phyloP scores from a whole-genome alignment of 1,140 invertebrate genomes.

The Apis laboriosa region DNA sequence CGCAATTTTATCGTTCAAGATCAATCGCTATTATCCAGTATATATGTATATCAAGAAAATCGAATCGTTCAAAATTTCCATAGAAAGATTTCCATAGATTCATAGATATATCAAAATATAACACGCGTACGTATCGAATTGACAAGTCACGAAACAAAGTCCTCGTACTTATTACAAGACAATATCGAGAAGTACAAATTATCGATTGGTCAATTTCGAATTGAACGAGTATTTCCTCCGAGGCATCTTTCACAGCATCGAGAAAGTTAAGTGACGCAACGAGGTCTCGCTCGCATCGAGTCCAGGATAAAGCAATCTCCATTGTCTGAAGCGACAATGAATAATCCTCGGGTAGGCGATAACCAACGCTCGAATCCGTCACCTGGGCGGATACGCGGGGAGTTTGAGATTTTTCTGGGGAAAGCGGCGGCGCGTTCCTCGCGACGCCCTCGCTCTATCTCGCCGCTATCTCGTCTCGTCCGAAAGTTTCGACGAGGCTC shows the following conservation, averaged over 20 bases:
- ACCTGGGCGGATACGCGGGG: neutral
- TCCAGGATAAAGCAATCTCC: slow-evolving; percentile 61
- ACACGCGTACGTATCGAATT: neutral
- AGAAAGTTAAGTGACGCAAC: slow-evolving; percentile 68
- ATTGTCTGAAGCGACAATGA: slow-evolving; percentile 66
- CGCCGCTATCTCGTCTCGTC: slow-evolving; percentile 8
- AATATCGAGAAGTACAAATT: slow-evolving; percentile 71
- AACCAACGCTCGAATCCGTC: slow-evolving; percentile 37
- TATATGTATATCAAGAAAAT: no score
- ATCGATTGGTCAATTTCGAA: slow-evolving; percentile 68
- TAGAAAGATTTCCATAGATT: no score
- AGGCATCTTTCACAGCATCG: slow-evolving; percentile 54
- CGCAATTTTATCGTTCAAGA: no score
- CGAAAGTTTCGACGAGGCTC: neutral
- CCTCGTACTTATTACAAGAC: slow-evolving; percentile 62
- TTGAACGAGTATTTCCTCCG: slow-evolving; percentile 24
- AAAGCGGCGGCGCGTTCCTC: slow-evolving; percentile 38
- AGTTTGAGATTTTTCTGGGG: slow-evolving; percentile 50
- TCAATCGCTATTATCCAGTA: no score
- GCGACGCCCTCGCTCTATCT: slow-evolving; percentile 20
- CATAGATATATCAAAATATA: no score
- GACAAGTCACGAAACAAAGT: slow-evolving; percentile 15
- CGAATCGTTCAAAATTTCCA: no score
- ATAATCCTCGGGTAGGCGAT: slow-evolving; percentile 59
- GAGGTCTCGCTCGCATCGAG: slow-evolving; percentile 28